phyloP scores from a whole-genome alignment of 2,797 vertebrate species.

The Thalassophryne amazonica region DNA sequence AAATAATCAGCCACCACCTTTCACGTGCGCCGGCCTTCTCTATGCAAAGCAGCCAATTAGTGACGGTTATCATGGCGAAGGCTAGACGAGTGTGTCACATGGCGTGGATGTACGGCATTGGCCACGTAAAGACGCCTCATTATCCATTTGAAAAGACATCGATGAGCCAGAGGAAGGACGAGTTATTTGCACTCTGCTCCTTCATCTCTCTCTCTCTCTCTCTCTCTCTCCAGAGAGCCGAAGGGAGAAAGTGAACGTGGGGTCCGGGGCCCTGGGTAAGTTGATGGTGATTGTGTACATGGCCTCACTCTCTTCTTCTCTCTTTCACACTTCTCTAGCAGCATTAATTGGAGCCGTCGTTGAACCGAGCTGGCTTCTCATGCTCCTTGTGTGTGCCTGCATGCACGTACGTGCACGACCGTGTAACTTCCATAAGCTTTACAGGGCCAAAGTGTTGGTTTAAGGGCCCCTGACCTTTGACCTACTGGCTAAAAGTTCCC shows the following conservation, averaged over 20 bases:
- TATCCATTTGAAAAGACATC: slow-evolving; percentile 33
- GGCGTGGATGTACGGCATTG: slow-evolving; percentile 31
- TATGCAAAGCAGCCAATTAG: slow-evolving; percentile 40
- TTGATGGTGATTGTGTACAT: slow-evolving; percentile 49
- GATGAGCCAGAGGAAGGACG: slow-evolving; percentile 1
- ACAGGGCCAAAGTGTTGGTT: slow-evolving; percentile 61
- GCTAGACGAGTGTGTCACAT: slow-evolving; percentile 18
- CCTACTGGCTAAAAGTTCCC: slow-evolving; percentile 34
- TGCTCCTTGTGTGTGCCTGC: background rate
- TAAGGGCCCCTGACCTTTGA: slow-evolving; percentile 63
- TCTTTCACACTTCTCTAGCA: slow-evolving; percentile 41
- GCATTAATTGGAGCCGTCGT: slow-evolving; percentile 53
- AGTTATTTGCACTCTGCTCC: slow-evolving; percentile 45
- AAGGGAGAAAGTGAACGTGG: slow-evolving; percentile 18
- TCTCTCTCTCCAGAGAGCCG: background rate
- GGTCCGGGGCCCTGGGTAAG: slow-evolving; percentile 41
- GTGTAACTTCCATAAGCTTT: slow-evolving; percentile 60
- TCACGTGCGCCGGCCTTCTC: background rate
- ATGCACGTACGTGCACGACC: slow-evolving; percentile 10
- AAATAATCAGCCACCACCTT: background rate
- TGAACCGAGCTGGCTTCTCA: slow-evolving; percentile 39
- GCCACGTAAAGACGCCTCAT: slow-evolving; percentile 33
- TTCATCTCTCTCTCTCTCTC: slow-evolving; percentile 11
- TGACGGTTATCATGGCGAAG: slow-evolving; percentile 1
- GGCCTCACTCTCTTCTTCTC: slow-evolving; percentile 22